These are phyloP conservation scores for Oryzias celebensis DNA, from an alignment of 2,113 vertebrate species.

Conservation along the genomic window DNA sequence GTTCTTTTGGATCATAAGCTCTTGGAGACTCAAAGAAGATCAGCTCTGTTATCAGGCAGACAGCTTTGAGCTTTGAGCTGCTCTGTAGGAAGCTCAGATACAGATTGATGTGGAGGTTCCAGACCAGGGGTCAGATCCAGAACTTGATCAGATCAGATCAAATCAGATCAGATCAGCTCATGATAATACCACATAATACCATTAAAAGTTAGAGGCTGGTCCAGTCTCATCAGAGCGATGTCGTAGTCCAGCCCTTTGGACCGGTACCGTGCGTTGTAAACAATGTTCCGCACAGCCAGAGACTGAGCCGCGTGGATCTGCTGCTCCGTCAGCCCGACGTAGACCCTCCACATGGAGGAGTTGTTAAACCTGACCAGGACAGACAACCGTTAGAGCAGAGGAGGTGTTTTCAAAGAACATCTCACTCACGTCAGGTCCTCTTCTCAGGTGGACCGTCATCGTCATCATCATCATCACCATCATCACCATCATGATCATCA, in stretches of 20 bases:
- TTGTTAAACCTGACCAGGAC: conserved; percentile 57
- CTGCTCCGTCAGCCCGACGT: conserved; percentile 71
- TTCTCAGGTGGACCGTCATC: background rate
- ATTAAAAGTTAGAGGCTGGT: conserved; percentile 60
- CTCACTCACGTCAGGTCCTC: too few relatives aligned
- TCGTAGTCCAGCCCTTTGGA: conserved; percentile 71
- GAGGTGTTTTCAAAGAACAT: too few relatives aligned
- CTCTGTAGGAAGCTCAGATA: too few relatives aligned
- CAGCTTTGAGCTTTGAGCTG: too few relatives aligned
- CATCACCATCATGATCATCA: too few relatives aligned
- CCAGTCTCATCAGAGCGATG: conserved; percentile 75
- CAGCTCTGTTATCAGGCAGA: too few relatives aligned
- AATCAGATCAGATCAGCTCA: too few relatives aligned
- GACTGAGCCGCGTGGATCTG: conserved; percentile 52
- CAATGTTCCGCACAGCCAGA: conserved; percentile 68
- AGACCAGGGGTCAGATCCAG: too few relatives aligned
- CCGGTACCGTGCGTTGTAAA: conserved; percentile 68
- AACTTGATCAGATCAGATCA: too few relatives aligned
- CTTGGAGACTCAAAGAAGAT: too few relatives aligned
- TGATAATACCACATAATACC: conserved; percentile 43
- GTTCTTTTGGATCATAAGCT: too few relatives aligned
- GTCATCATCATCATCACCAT: background rate
- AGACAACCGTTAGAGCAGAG: background rate
- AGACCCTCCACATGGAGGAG: conserved; percentile 65
- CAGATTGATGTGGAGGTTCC: too few relatives aligned